Conservation (phyloP, 2,888 invertebrate species). For the Argyresthia goedartella region DNA sequence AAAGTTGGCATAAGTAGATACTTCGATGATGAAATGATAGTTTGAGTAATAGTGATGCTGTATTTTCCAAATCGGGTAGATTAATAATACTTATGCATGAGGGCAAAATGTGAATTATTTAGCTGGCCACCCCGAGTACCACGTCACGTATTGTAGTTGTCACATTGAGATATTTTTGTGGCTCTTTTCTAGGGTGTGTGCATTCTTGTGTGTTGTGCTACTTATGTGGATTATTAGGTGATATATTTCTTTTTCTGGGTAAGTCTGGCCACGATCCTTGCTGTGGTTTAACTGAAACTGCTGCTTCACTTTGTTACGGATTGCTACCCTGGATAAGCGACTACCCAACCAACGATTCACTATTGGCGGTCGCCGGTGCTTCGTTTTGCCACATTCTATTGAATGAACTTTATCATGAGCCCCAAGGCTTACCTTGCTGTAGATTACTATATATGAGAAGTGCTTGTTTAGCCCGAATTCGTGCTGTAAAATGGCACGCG, state of each 20-base stretch:
- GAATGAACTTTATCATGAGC: neutral
- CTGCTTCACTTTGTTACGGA: neutral
- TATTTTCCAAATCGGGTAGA: too few relatives aligned
- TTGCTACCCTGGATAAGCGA: neutral
- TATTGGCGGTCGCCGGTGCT: conserved; percentile 43
- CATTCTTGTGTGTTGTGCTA: conserved; percentile 71
- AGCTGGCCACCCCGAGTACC: conserved; percentile 50
- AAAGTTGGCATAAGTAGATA: too few relatives aligned
- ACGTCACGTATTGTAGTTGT: conserved; percentile 61
- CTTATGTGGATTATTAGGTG: conserved; percentile 71
- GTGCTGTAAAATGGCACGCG: neutral
- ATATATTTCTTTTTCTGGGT: conserved; percentile 63
- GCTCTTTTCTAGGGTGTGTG: conserved; percentile 65
- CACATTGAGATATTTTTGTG: conserved; percentile 69
- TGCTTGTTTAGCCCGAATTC: neutral
- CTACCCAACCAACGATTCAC: conserved; percentile 24
- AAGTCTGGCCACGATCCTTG: conserved; percentile 22
- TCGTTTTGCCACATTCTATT: conserved; percentile 33
- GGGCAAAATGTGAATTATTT: neutral
- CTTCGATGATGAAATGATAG: too few relatives aligned
- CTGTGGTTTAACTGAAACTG: neutral
- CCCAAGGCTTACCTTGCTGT: neutral
- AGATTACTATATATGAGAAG: neutral
- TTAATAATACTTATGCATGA: too few relatives aligned
- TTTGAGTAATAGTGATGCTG: too few relatives aligned